Evolutionary conservation across 2,113 vertebrate species (phyloP).

Genomic region (Riparia riparia): DNA sequence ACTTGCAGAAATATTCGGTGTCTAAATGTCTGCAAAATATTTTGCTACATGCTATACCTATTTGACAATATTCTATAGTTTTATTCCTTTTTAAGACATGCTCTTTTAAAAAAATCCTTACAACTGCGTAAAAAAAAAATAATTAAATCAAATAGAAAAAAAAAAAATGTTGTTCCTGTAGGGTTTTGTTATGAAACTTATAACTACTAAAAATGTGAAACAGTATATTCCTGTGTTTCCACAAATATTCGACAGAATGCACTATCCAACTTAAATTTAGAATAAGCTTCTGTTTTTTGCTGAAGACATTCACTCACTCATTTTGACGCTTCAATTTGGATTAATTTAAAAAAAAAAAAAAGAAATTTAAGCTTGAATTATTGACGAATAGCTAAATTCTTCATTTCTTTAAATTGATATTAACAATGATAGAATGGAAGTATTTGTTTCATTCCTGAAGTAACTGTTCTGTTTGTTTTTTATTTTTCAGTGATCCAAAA

Average conservation of each 20-base stretch:
- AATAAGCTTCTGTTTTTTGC: background rate
- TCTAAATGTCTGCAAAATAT: background rate
- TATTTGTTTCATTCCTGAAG: background rate
- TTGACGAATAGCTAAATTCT: background rate
- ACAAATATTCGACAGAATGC: background rate
- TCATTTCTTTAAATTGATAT: background rate
- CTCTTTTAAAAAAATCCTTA: background rate
- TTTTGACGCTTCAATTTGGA: background rate
- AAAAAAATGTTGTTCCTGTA: background rate
- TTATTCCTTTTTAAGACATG: background rate
- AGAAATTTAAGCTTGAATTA: background rate
- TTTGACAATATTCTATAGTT: background rate
- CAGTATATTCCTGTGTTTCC: background rate
- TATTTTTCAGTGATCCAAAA: background rate
- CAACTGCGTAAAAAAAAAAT: background rate
- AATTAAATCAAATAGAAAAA: background rate
- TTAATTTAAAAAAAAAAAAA: background rate
- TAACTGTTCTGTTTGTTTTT: background rate
- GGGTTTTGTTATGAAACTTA: background rate
- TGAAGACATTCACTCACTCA: background rate
- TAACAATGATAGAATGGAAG: background rate
- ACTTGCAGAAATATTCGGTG: background rate
- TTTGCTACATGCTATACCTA: background rate
- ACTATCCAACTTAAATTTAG: background rate
- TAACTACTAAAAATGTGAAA: background rate